Percentiles rank a stretch among this genome's conserved stretches.
Conservation (phyloP, 2,888 invertebrate species). For the Penaeus monodon region DNA sequence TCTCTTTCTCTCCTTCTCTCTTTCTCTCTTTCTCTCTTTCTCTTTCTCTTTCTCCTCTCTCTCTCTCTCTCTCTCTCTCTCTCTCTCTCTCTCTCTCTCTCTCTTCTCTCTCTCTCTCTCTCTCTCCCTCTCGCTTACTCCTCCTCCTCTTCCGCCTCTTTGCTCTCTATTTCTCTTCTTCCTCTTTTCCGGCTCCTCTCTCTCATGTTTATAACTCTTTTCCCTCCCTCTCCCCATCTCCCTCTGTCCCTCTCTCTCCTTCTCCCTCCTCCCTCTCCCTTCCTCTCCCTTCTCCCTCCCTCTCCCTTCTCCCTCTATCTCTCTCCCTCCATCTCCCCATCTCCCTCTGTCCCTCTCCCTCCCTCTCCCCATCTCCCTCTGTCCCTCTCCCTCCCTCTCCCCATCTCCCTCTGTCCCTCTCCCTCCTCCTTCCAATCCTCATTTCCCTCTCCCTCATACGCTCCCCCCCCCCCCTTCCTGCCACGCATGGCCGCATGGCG, state of each 20-base stretch:
- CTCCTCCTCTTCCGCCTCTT: too few species aligned
- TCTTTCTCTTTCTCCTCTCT: too few species aligned
- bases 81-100: too few species aligned
- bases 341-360: neutral
- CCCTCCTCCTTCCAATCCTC: neutral
- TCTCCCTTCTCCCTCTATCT: neutral
- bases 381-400: neutral
- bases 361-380: neutral
- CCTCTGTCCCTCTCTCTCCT: neutral
- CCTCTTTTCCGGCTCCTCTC: neutral
- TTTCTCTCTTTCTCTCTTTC: too few species aligned
- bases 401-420: neutral
- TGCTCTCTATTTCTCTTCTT: neutral
- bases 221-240: neutral
- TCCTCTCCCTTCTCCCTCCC: neutral
- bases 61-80: too few species aligned
- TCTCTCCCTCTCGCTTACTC: too few species aligned
- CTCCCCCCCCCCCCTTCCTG: too few species aligned
- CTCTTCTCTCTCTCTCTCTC: neutral
- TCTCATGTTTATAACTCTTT: too few species aligned
- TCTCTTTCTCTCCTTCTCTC: too few species aligned
- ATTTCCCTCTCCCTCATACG: too few species aligned
- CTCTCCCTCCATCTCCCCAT: neutral
- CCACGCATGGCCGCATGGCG: too few species aligned
- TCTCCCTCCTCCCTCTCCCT: neutral